Base-by-base conservation (phyloP, 2,113 vertebrate species). In the Notechis scutatus region DNA sequence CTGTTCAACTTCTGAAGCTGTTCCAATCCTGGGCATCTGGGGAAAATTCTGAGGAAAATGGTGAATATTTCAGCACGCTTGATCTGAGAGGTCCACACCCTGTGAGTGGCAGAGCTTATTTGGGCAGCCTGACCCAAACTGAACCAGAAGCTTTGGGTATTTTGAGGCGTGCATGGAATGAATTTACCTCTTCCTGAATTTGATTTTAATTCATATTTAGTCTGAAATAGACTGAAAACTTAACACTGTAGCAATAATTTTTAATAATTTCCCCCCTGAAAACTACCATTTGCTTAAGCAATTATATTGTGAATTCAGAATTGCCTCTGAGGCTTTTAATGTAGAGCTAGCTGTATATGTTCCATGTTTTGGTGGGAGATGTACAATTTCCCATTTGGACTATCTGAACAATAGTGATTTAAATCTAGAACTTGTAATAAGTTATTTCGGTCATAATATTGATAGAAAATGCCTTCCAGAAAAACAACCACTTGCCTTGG, bases 291-390 rank as follows among this genome's bases (percentile, higher is more conserved):
- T n/a, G 21, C 24, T 29, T 11, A 39, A n/a, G 47, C 92, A 88
- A 54, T 87, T 1, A 0, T 4, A 20, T 3, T 1, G 47, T 15
- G 5, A 47, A 61, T 14, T 52, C 1, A 3, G 0, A 20, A 20
- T 69, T 90, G 42, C 14, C 24, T 90, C 39, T 90, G 57, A 15
- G 57, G 34, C 26, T 87, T 50, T 87, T 34, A 42, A 89, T 26
- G 18, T 39, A 29, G 9, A 7, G 39, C 39, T 26, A 59, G 39
- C 21, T 56, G 11, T 26, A 14, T 45, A 57, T 2, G 2, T 90
- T 9, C 5, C 47, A 18, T 64, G 57, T 21, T 61, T 50, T 50
- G 42, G 24, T 15, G 29, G 42, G 29, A 50, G 14, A 61, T 47
- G 52, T 21, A 34, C 50, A 88, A 21, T 18, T 88, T 29, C n/a